phyloP scores from a whole-genome alignment of 2,888 invertebrate species.

The Acanthosepion pharaonis region DNA sequence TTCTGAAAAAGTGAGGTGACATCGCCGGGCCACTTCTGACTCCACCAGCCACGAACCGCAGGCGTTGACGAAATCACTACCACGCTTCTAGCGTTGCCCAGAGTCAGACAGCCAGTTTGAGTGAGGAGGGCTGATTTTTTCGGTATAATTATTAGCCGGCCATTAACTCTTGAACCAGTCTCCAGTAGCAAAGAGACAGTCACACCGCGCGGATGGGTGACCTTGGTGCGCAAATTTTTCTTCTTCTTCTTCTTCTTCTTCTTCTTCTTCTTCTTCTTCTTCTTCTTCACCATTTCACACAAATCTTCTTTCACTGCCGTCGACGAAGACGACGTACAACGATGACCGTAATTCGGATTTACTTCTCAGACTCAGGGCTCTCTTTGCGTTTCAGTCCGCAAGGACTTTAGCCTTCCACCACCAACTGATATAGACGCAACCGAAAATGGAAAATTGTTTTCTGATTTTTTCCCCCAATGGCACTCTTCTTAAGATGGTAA shows the following conservation, averaged over 20 bases:
- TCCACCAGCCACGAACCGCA: background rate
- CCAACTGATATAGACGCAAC: background rate
- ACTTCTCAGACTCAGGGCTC: background rate
- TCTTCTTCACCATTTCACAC: background rate
- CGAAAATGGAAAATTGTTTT: background rate
- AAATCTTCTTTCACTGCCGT: background rate
- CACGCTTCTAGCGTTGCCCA: slow-evolving; percentile 20
- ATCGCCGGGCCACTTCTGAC: background rate
- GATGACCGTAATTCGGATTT: background rate
- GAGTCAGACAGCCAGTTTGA: slow-evolving; percentile 33
- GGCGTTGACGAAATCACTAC: background rate
- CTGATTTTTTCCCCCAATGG: background rate
- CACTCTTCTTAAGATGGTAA: background rate
- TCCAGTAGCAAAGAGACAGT: background rate
- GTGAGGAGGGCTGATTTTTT: background rate
- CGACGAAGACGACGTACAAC: background rate
- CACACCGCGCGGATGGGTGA: background rate
- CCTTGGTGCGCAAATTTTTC: background rate
- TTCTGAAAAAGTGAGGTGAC: background rate
- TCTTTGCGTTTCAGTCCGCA: background rate
- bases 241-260: background rate
- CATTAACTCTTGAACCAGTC: slow-evolving; percentile 7
- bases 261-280: background rate
- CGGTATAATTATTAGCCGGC: slow-evolving; percentile 2
- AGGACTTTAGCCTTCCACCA: background rate